Conservation (phyloP, 2,113 vertebrate species). For the Bungarus multicinctus region DNA sequence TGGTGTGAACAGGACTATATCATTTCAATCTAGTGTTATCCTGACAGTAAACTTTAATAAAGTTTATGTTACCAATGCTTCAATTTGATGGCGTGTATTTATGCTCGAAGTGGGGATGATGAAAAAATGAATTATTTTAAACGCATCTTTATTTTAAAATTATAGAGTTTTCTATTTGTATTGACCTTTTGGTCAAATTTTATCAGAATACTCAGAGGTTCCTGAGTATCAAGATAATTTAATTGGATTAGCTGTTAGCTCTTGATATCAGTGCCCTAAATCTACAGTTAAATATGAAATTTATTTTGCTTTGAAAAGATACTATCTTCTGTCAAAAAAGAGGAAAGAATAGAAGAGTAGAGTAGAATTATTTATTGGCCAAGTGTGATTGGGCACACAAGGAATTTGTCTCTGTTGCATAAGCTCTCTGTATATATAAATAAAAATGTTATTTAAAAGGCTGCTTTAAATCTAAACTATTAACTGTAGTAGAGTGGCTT, state of each 20-base stretch:
- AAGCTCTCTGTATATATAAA: neutral
- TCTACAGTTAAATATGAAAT: neutral
- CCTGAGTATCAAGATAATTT: neutral
- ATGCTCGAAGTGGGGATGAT: neutral
- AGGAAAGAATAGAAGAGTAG: neutral
- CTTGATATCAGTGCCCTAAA: neutral
- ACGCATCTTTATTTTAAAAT: conserved; percentile 17
- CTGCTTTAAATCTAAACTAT: conserved; percentile 2
- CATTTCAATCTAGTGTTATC: conserved; percentile 11
- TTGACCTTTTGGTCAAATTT: conserved; percentile 9
- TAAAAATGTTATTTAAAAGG: conserved; percentile 19
- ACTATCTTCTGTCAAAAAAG: conserved; percentile 4
- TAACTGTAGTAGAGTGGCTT: conserved; percentile 1
- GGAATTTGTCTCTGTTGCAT: neutral
- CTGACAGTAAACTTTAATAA: conserved; percentile 12
- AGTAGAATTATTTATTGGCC: neutral
- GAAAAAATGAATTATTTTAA: neutral
- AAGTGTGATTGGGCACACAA: neutral
- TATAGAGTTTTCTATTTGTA: conserved; percentile 8
- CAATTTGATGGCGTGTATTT: conserved; percentile 15
- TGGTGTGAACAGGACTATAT: neutral
- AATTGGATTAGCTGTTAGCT: neutral
- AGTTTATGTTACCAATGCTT: neutral
- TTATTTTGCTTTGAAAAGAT: neutral
- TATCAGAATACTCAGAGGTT: neutral